These are phyloP conservation scores for Cyrtonyx montezumae DNA, from an alignment of 2,113 vertebrate genomes.

Conservation along the genomic window DNA sequence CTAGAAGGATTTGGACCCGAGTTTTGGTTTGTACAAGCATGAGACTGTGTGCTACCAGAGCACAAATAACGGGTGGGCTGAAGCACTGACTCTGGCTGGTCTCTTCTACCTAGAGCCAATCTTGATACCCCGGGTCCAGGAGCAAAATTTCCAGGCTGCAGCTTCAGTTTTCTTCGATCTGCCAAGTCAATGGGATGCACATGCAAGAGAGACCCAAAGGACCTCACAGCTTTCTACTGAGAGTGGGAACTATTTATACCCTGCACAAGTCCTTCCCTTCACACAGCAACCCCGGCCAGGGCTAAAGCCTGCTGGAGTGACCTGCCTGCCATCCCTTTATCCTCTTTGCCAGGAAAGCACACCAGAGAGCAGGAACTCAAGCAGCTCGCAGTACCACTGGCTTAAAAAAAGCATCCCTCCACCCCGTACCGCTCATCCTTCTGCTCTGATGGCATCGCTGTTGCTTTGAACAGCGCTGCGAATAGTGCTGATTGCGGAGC, in stretches of 20 bases:
- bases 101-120: neutral
- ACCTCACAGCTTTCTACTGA: neutral
- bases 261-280: neutral
- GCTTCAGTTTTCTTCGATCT: neutral
- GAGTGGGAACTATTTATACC: neutral
- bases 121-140: neutral
- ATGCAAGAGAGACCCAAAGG: neutral
- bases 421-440: neutral
- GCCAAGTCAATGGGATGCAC: neutral
- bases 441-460: conserved; percentile 30
- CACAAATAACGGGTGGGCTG: neutral
- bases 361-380: conserved; percentile 21
- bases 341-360: neutral
- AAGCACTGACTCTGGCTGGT: neutral
- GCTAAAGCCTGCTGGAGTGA: neutral
- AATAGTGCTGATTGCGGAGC: conserved; percentile 68
- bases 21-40: neutral
- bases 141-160: neutral
- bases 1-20: neutral
- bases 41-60: neutral
- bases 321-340: neutral
- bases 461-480: conserved; percentile 56
- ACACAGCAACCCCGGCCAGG: neutral
- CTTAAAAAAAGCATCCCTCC: neutral
- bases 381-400: neutral